Percentiles rank a stretch among this genome's conserved stretches.
These are phyloP conservation scores for Chrysomela aeneicollis DNA, from an alignment of 2,888 invertebrate species.

Conservation along the genomic window DNA sequence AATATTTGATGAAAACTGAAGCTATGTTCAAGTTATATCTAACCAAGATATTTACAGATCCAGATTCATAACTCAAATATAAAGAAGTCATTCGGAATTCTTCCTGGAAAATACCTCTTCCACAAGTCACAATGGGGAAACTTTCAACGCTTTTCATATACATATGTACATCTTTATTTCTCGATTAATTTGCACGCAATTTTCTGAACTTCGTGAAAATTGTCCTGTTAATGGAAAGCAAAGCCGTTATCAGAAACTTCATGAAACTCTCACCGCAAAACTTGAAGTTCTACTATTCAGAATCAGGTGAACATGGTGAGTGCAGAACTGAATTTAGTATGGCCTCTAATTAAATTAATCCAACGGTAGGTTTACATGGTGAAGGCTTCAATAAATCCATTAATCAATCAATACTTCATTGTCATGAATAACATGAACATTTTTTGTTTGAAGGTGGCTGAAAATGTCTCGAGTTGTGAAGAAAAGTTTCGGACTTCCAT, in stretches of 20 bases:
- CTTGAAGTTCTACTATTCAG: not conserved
- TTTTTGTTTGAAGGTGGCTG: too few relatives aligned
- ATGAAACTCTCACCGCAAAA: constrained; percentile 10
- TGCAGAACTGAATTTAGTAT: not conserved
- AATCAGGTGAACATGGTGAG: not conserved
- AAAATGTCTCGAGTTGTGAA: too few relatives aligned
- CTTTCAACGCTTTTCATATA: not conserved
- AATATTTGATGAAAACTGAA: too few relatives aligned
- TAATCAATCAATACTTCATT: too few relatives aligned
- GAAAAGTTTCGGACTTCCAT: too few relatives aligned
- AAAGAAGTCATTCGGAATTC: too few relatives aligned
- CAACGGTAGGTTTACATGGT: not conserved
- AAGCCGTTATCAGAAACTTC: constrained; percentile 25
- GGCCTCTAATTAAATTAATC: not conserved
- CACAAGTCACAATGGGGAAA: constrained; percentile 16
- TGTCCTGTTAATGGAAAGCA: constrained; percentile 3
- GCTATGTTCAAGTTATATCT: too few relatives aligned
- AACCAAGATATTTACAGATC: too few relatives aligned
- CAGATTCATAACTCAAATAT: too few relatives aligned
- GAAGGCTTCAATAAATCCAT: too few relatives aligned
- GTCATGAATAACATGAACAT: too few relatives aligned
- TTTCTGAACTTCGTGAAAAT: not conserved
- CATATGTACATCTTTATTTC: constrained; percentile 12
- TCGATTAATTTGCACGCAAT: not conserved
- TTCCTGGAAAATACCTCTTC: too few relatives aligned